Evolutionary conservation across 2,888 invertebrate genomes (phyloP), one percentile per base, ranked within the genome.

Genomic region (Xanthorhoe spadicearia): DNA sequence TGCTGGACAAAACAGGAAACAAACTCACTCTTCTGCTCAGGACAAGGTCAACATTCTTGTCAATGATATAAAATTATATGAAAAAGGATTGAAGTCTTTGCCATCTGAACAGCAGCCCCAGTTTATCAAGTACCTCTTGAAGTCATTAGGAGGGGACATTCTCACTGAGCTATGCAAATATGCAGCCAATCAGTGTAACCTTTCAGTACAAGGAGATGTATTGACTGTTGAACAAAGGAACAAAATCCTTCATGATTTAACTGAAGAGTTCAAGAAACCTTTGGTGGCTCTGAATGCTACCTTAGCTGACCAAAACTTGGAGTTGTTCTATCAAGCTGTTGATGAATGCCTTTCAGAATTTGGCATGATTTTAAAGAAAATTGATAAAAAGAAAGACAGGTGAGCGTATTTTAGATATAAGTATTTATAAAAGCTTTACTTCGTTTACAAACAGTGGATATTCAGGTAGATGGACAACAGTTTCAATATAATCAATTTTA

Each of bases 331-430:
- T 75, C 93, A 94, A 74, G 94, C 95, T n/a, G 92, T 96, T 49
- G 98, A 98, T 77, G 86, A 94, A 0, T 95, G 96, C 54, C 89
- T 98, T 74, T 89, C 94, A 17, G 92, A 94, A 57, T 96, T 96
- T 83, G 96, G 96, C 67, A 96, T 98, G 95, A 96, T 97, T 74
- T 88, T 98, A 69, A 97, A 96, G 80, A 98, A 98, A 87, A 94
- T 96, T 69, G 98, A 99, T 83, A 98, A 98, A 85, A 98, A 98
- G 84, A 97, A 97, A 82, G 96, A 97, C 83, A 94, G 91, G 94
- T 93, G 78, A 79, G 87, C 17, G 17, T 56, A 57, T 67, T 50
- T 23, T 23, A 9, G n/a, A n/a, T n/a, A 38, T 1, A 35, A 35
- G 35, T n/a, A 9, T 13, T 38, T 13, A 38, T 38, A 38, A 38